Conservation (phyloP, 2,797 vertebrate genomes). For the Chromobotia macracanthus region DNA sequence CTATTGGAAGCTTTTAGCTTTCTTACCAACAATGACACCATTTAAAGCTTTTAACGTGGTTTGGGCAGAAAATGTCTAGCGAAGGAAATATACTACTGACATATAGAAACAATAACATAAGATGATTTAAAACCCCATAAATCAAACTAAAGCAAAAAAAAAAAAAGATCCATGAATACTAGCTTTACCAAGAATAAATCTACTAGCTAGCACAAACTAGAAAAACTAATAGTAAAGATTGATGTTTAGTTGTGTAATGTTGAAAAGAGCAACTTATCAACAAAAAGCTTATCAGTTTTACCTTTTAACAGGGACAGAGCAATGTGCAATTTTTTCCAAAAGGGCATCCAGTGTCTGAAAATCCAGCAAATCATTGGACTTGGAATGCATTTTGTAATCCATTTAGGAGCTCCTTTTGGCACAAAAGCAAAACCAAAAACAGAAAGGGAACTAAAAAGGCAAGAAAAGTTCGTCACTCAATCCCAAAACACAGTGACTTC, state of each 20-base stretch:
- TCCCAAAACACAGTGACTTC: slow-evolving; percentile 63
- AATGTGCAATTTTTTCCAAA: slow-evolving; percentile 83
- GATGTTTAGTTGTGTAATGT: slow-evolving; percentile 9
- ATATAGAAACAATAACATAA: neutral
- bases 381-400: slow-evolving; percentile 85
- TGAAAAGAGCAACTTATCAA: slow-evolving; percentile 6
- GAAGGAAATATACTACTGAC: neutral
- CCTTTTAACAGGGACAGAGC: slow-evolving; percentile 82
- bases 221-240: neutral
- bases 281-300: slow-evolving; percentile 64
- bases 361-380: slow-evolving; percentile 84
- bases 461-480: slow-evolving; percentile 65
- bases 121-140: neutral
- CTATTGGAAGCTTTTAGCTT: slow-evolving; percentile 67
- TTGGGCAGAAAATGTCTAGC: slow-evolving; percentile 12
- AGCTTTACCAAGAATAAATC: no score
- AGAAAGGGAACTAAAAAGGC: slow-evolving; percentile 37
- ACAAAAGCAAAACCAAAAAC: slow-evolving; percentile 65
- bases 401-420: slow-evolving; percentile 71
- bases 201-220: neutral
- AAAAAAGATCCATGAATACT: no score
- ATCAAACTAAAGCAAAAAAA: neutral
- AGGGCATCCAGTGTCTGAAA: slow-evolving; percentile 84
- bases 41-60: slow-evolving; percentile 45
- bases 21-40: slow-evolving; percentile 67